phyloP scores from a whole-genome alignment of 1,140 invertebrate genomes.

The Zeugodacus cucurbitae region DNA sequence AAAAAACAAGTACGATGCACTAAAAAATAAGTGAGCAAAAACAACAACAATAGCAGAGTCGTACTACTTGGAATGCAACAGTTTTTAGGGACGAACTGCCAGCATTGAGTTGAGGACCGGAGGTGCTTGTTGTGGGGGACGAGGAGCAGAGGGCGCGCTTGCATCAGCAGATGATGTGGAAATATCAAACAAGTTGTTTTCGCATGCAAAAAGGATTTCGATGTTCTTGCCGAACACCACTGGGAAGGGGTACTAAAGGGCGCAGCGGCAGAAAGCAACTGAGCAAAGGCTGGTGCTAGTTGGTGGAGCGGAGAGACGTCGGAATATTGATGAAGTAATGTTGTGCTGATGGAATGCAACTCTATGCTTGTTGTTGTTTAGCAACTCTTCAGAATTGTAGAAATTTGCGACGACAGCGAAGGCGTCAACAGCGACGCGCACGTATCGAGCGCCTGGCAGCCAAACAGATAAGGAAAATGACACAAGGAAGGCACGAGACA shows the following conservation, averaged over 20 bases:
- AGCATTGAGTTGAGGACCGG: no score
- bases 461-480: neutral
- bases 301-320: neutral
- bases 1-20: neutral
- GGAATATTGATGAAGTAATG: neutral
- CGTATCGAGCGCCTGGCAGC: neutral
- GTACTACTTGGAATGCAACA: neutral
- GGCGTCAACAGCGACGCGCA: neutral
- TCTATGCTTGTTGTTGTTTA: neutral
- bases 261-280: neutral
- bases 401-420: neutral
- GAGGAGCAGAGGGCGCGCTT: neutral
- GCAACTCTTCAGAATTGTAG: neutral
- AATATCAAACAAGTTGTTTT: conserved; percentile 36
- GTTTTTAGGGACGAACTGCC: neutral
- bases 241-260: neutral
- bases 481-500: neutral
- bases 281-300: neutral
- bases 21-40: neutral
- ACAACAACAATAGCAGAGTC: neutral
- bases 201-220: conserved; percentile 40
- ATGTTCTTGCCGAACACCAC: conserved; percentile 8
- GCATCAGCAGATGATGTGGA: conserved; percentile 12
- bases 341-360: neutral
- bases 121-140: neutral